These are phyloP conservation scores for Labia minor DNA, from an alignment of 2,888 invertebrate species.

Conservation along the genomic window DNA sequence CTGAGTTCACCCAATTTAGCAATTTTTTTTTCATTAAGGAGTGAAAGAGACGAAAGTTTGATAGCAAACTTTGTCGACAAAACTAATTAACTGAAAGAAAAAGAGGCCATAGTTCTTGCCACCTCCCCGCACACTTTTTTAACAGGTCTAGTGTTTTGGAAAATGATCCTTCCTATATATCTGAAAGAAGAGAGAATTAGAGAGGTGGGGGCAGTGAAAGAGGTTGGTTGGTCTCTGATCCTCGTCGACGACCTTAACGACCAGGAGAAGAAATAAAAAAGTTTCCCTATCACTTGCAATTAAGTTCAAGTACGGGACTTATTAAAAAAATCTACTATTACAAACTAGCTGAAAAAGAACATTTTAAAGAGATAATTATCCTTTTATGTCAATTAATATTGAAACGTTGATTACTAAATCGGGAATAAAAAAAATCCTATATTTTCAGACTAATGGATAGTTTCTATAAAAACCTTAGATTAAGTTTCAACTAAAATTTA, in stretches of 20 bases:
- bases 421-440: no score
- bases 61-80: conserved; percentile 13
- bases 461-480: no score
- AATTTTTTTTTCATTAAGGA: neutral
- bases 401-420: no score
- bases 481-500: no score
- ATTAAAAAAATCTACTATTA: neutral
- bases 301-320: neutral
- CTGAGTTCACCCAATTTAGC: conserved; percentile 13
- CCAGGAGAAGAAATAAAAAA: neutral
- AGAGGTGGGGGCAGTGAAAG: neutral
- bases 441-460: no score
- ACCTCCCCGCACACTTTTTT: neutral
- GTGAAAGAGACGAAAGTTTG: neutral
- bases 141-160: conserved; percentile 13
- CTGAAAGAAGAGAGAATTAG: neutral
- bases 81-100: conserved; percentile 13
- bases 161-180: neutral
- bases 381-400: neutral
- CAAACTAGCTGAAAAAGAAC: neutral
- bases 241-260: neutral
- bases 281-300: conserved; percentile 7
- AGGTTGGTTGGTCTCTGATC: neutral
- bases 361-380: neutral
- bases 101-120: neutral